These are phyloP conservation scores for Anticlea derivata DNA, from an alignment of 2,888 invertebrate species.

Conservation along the genomic window DNA sequence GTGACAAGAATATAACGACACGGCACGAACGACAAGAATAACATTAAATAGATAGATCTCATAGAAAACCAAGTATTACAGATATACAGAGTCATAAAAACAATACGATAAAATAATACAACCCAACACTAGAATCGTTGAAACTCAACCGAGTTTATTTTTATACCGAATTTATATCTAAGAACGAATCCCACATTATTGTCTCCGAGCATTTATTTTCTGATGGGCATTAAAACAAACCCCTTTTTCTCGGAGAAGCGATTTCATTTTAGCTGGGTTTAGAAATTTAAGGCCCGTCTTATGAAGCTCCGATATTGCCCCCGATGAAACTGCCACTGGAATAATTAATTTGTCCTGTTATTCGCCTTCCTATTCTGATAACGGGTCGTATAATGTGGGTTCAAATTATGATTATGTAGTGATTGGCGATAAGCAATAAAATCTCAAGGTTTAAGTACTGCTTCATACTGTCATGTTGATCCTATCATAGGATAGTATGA, in stretches of 20 bases:
- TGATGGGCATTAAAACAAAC: slow-evolving; percentile 83
- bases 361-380: slow-evolving; percentile 71
- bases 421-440: background rate
- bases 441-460: too few relatives aligned
- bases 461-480: too few relatives aligned
- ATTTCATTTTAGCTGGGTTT: slow-evolving; percentile 83
- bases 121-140: slow-evolving; percentile 50
- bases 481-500: too few relatives aligned
- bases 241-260: slow-evolving; percentile 78
- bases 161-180: slow-evolving; percentile 82
- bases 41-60: too few relatives aligned
- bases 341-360: slow-evolving; percentile 81
- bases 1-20: too few relatives aligned
- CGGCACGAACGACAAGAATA: too few relatives aligned
- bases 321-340: slow-evolving; percentile 55
- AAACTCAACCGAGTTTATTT: slow-evolving; percentile 61
- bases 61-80: too few relatives aligned
- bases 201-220: slow-evolving; percentile 81
- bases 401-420: slow-evolving; percentile 7
- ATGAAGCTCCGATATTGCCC: slow-evolving; percentile 63
- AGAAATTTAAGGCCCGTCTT: slow-evolving; percentile 79
- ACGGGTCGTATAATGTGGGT: slow-evolving; percentile 51
- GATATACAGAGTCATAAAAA: too few relatives aligned
- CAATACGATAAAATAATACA: background rate
- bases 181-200: slow-evolving; percentile 81